Evolutionary conservation across 2,888 invertebrate genomes (phyloP).

Genomic region (Habroteleia sp.): DNA sequence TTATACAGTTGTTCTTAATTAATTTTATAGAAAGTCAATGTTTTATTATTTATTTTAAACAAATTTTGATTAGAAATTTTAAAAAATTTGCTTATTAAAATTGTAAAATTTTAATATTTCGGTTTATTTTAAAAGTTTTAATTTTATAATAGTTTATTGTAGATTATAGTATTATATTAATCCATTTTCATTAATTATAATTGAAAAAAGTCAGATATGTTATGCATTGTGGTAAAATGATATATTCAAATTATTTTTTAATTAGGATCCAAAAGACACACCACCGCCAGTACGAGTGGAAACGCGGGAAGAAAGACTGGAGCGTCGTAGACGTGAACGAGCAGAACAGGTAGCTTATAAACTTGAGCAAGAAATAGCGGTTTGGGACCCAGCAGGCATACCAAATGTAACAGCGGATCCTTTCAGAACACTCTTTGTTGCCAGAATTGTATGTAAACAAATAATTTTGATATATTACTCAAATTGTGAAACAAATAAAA

Average conservation of each 20-base stretch:
- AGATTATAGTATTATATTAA: no score
- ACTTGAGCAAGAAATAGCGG: conserved; percentile 97
- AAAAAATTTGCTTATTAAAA: no score
- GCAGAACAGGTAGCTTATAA: conserved; percentile 99
- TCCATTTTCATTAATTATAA: no score
- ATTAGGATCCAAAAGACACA: conserved; percentile 96
- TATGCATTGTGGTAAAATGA: background rate
- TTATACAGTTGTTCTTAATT: no score
- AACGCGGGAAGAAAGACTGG: conserved; percentile 95
- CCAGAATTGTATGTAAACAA: conserved; percentile 90
- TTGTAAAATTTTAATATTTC: no score
- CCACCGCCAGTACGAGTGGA: conserved; percentile 97
- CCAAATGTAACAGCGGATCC: conserved; percentile 93
- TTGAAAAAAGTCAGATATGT: no score
- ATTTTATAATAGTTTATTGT: no score
- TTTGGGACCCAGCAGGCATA: conserved; percentile 95
- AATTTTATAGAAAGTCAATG: no score
- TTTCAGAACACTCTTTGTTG: conserved; percentile 98
- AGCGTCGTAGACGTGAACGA: conserved; percentile 93
- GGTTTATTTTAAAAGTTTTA: no score
- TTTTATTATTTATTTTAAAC: no score
- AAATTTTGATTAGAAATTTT: no score
- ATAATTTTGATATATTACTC: background rate
- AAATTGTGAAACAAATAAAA: background rate
- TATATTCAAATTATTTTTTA: conserved; percentile 26